Base-by-base conservation (phyloP, 2,113 vertebrate genomes). In the Cyphomyrus plagiostoma region DNA sequence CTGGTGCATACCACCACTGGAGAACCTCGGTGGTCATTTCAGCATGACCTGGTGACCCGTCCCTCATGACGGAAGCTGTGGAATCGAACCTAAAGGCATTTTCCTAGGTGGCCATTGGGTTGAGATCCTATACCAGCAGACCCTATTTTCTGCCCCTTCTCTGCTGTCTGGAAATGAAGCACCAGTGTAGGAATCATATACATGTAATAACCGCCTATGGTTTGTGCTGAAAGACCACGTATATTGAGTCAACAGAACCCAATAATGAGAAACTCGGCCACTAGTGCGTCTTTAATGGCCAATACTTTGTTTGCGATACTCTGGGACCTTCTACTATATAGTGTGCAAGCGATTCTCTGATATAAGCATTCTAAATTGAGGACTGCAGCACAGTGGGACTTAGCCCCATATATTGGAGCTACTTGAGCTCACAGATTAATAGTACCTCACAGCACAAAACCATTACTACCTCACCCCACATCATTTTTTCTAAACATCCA, bases 171-270 rank as follows among this genome's bases (percentile, higher is more conserved):
- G 66, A 70, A 70, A 70, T 70, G 26, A 30, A 70, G 3, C 89
- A 23, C 83, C 88, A 90, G 91, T 91, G 42, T 66, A 92, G 89
- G 82, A 90, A 89, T 52, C 83, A 50, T 86, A 88, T 46, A 49
- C 66, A 62, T 66, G 66, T 19, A n/a, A 49, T 94, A 92, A 93
- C 91, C 91, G 30, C 92, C 92, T 93, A 95, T 94, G 92, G 95
- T 95, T 94, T 91, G 89, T 89, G 92, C 92, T 93, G 93, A 93
- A 94, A 94, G 92, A 92, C 91, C 56, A 86, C 90, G 94, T 93
- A 93, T 93, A 92, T 93, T 93, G 88, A 58, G 83, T 90, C 90
- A 82, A 90, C 89, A 90, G 15, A 74, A 52, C 17, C 35, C 26
- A 87, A 83, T 82, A 87, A 89, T 39, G 50, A 89, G 90, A 89